Percentiles rank a stretch among this genome's conserved stretches.
Evolutionary conservation across 2,888 invertebrate species (phyloP).

Genomic region (Fabriciana adippe): DNA sequence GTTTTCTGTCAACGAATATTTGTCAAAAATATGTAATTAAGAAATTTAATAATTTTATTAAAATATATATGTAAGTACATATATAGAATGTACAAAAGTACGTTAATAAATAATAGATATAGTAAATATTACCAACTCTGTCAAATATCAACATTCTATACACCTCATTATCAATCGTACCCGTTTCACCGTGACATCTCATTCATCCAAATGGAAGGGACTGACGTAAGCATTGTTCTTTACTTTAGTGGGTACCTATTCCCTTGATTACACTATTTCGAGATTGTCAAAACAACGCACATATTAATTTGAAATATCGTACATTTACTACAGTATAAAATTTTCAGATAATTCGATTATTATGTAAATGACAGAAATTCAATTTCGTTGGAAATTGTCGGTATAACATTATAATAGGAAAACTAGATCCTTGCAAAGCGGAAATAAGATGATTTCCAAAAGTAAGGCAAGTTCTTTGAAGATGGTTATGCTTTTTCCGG

Average conservation of each 20-base stretch:
- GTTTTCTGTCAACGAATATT: no score
- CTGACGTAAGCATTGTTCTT: conserved; percentile 10
- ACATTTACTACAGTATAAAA: not conserved
- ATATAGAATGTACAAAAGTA: not conserved
- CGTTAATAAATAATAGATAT: not conserved
- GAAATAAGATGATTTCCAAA: conserved; percentile 16
- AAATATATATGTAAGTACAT: no score
- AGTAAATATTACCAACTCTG: not conserved
- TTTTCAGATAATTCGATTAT: conserved; percentile 4
- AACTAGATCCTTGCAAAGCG: conserved; percentile 15
- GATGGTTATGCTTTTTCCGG: not conserved
- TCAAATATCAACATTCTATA: not conserved
- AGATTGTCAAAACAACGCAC: not conserved
- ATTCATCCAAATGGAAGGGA: conserved; percentile 10
- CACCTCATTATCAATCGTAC: conserved; percentile 5
- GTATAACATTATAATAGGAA: conserved; percentile 15
- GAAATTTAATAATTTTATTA: no score
- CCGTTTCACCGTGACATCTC: conserved; percentile 7
- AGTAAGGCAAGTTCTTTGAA: conserved; percentile 6
- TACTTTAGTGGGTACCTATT: conserved; percentile 1
- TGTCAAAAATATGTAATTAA: no score
- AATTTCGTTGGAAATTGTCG: conserved; percentile 13
- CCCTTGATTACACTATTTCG: conserved; percentile 6
- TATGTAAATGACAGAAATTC: conserved; percentile 14
- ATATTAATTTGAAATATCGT: conserved; percentile 5